phyloP scores from a whole-genome alignment of 1,140 invertebrate genomes.

The Apis cerana region DNA sequence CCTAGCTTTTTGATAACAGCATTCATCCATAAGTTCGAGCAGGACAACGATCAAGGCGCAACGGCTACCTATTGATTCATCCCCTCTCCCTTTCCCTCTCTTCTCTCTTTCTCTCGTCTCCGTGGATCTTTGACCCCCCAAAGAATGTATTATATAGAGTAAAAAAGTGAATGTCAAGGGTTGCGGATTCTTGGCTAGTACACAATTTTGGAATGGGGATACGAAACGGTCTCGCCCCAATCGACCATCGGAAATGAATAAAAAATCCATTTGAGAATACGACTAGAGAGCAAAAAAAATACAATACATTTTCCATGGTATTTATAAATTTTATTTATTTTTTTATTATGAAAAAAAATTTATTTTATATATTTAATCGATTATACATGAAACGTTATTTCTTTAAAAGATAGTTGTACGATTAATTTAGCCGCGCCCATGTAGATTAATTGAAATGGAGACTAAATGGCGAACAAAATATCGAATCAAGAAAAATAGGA shows the following conservation, averaged over 20 bases:
- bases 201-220: neutral
- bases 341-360: neutral
- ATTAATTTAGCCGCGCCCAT: neutral
- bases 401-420: neutral
- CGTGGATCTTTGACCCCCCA: constrained; percentile 23
- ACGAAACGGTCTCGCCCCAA: neutral
- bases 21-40: constrained; percentile 56
- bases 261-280: neutral
- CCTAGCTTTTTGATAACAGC: neutral
- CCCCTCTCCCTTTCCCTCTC: too few relatives aligned
- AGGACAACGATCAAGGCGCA: constrained; percentile 65
- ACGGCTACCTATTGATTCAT: constrained; percentile 71
- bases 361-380: neutral
- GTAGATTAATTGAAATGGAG: neutral
- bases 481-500: neutral
- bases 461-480: neutral
- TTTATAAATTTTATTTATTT: too few relatives aligned
- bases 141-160: neutral
- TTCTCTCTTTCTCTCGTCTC: neutral
- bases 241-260: neutral
- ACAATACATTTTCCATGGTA: too few relatives aligned
- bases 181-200: constrained; percentile 5
- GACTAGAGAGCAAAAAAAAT: too few relatives aligned
- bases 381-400: neutral
- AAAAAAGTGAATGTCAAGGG: constrained; percentile 37